phyloP scores from a whole-genome alignment of 2,113 vertebrate species.

The Peromyscus californicus region DNA sequence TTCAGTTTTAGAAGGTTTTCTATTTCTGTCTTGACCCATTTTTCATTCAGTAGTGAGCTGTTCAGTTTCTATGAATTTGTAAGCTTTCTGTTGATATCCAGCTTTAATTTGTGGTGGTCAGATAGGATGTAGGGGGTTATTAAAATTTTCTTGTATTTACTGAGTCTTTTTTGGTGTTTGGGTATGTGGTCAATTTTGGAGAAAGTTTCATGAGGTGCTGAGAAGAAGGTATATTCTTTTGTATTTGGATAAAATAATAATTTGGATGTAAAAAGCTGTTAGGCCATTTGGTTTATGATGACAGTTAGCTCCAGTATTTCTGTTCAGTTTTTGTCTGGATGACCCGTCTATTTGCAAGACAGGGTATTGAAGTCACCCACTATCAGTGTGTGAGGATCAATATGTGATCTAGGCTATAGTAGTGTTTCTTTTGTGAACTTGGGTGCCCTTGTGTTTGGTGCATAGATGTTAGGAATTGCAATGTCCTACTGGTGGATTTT shows the following conservation, averaged over 20 bases:
- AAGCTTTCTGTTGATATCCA: background rate
- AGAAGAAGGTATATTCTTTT: background rate
- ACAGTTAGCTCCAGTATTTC: too few relatives aligned
- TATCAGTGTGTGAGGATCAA: background rate
- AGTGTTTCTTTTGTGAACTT: background rate
- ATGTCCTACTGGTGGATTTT: background rate
- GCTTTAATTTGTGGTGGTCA: background rate
- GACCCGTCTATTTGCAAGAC: background rate
- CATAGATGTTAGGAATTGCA: background rate
- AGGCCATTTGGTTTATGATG: too few relatives aligned
- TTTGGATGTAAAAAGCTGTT: too few relatives aligned
- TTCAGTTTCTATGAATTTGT: background rate
- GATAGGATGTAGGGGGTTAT: background rate
- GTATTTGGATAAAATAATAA: too few relatives aligned
- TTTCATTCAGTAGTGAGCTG: background rate
- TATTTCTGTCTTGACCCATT: background rate
- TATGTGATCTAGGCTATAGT: background rate
- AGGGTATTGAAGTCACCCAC: background rate
- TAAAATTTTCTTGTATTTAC: background rate
- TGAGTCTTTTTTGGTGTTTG: background rate
- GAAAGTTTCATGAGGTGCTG: background rate
- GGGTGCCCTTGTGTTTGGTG: background rate
- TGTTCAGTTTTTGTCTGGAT: background rate
- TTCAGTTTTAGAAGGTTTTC: background rate
- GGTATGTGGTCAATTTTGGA: background rate